These are phyloP conservation scores for Cryptoprocta ferox DNA, from an alignment of 2,797 vertebrate species.

Conservation along the genomic window DNA sequence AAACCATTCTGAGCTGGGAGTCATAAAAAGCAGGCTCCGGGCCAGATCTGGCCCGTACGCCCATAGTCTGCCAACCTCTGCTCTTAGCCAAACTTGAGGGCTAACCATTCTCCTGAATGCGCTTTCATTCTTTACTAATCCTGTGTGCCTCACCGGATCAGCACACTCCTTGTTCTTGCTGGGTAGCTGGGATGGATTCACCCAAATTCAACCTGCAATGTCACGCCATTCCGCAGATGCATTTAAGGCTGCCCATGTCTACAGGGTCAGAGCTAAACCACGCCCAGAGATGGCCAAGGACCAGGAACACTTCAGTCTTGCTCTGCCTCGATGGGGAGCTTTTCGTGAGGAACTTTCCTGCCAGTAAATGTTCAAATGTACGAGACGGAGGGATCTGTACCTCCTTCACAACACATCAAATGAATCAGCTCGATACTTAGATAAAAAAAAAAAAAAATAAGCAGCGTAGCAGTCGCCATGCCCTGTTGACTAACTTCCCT, in stretches of 20 bases:
- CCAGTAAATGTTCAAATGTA: neutral
- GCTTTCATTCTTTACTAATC: neutral
- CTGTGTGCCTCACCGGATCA: neutral
- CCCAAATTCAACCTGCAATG: neutral
- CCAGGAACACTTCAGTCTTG: neutral
- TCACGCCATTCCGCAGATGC: neutral
- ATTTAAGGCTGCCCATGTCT: neutral
- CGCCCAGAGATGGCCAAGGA: neutral
- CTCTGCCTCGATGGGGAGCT: neutral
- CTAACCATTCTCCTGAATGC: neutral
- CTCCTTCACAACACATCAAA: neutral
- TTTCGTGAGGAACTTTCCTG: neutral
- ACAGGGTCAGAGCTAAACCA: neutral
- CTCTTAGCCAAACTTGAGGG: constrained; percentile 9
- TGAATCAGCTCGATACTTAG: neutral
- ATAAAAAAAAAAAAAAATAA: neutral
- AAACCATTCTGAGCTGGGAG: neutral
- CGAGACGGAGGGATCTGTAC: neutral
- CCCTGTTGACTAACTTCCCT: neutral
- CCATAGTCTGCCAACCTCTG: neutral
- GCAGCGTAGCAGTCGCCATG: neutral
- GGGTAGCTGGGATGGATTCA: neutral
- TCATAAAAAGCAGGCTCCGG: neutral
- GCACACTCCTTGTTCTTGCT: neutral
- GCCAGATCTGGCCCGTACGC: neutral